These are phyloP conservation scores for Trinorchestia longiramus DNA, from an alignment of 1,140 invertebrate species.

Conservation along the genomic window DNA sequence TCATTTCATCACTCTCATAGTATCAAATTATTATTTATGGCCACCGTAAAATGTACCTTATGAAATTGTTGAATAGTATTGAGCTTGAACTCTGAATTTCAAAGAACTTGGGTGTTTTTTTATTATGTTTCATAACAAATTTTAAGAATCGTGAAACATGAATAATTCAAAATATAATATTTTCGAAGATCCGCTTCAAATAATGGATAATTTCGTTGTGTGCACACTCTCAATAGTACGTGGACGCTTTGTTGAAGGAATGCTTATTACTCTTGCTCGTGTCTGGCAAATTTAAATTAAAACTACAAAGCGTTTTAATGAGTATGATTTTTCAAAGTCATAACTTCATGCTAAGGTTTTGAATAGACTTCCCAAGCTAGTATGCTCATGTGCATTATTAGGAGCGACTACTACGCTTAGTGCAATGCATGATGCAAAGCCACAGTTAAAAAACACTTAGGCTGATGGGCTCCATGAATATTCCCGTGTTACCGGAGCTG, in stretches of 20 bases:
- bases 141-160: too few relatives aligned
- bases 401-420: neutral
- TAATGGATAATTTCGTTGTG: neutral
- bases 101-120: too few relatives aligned
- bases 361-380: neutral
- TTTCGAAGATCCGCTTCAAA: neutral
- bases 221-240: neutral
- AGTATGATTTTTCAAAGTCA: neutral
- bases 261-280: neutral
- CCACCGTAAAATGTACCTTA: too few relatives aligned
- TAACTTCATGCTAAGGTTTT: neutral
- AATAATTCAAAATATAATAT: too few relatives aligned
- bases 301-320: neutral
- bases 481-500: constrained; percentile 7
- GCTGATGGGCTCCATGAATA: constrained; percentile 46
- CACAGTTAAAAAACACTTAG: constrained; percentile 29
- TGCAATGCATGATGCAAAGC: neutral
- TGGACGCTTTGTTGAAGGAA: neutral
- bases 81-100: too few relatives aligned
- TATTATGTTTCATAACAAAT: too few relatives aligned
- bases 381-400: neutral
- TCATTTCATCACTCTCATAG: too few relatives aligned
- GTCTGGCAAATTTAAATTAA: neutral
- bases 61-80: too few relatives aligned
- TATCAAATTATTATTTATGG: too few relatives aligned